Conservation (phyloP, 1,140 invertebrate species). For the Bicyclus anynana region DNA sequence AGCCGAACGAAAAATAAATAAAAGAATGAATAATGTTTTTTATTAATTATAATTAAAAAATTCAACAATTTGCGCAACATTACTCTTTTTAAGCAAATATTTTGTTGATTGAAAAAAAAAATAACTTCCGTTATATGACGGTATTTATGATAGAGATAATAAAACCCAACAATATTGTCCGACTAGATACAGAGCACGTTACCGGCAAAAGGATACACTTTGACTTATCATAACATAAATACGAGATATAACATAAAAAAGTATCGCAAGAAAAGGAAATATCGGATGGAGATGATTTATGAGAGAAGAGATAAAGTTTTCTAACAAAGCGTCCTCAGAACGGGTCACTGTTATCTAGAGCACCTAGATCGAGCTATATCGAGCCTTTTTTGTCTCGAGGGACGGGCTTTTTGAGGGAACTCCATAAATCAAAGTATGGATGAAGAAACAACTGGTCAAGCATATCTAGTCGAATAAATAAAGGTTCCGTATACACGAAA, state of each 20-base stretch:
- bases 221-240: neutral
- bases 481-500: neutral
- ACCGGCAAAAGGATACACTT: neutral
- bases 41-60: too few species aligned
- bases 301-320: constrained; percentile 2
- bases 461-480: neutral
- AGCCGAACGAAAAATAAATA: too few species aligned
- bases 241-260: neutral
- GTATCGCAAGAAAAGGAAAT: constrained; percentile 1
- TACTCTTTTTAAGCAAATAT: too few species aligned
- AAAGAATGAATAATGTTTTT: too few species aligned
- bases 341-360: neutral
- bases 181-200: neutral
- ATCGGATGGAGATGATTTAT: constrained; percentile 1
- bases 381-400: neutral
- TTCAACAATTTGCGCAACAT: too few species aligned
- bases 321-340: constrained; percentile 1
- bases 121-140: too few species aligned
- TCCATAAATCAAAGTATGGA: constrained; percentile 1
- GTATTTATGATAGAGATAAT: too few species aligned
- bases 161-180: neutral
- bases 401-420: neutral
- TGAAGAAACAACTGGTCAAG: neutral
- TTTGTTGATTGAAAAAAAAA: too few species aligned
- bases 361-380: constrained; percentile 7